Evolutionary conservation across 64 coral and sea anemone genomes (phyloP), one percentile per base, ranked within the genome.

Genomic region (Catalaphyllia jardinei): DNA sequence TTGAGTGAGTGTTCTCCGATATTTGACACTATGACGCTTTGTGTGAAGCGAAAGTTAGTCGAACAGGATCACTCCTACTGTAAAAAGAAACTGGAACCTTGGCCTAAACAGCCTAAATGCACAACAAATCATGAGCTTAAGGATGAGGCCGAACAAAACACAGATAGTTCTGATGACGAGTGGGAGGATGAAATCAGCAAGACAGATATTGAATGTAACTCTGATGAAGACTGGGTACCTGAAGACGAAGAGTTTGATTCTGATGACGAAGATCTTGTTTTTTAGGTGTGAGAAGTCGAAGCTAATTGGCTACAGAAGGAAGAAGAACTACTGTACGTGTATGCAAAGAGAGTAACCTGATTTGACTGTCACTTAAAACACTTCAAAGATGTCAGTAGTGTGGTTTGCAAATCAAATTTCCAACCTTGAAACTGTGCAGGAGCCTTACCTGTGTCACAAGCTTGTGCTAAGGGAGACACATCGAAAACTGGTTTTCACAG

Each of bases 241-340:
- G 86, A 77, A 31, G 86, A 76, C 29, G 86, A 62, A 16, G 86
- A 76, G 60, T 2, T 42, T 22, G 51, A 60, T 33, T 88, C 86
- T 5, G 85, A 87, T 87, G 86, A 88, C 52, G 86, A 77, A 88
- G 61, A 77, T 77, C 72, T 52, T 35, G 73, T 22, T 77, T 61
- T 74, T 52, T 62, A 46, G 7, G 42, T 46, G 62, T 59, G 51
- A 15, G 16, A 77, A 77, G 27, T 76, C 33, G 73, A 63, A 14
- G 76, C 54, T 31, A 88, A 88, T 72, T 88, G 86, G 72, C 86
- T 88, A 72, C 28, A 88, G 52, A 38, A 88, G 31, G 60, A 10
- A 52, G 72, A 88, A n/a, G 73, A 88, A 77, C 29, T 88, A 13
- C n/a, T n/a, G n/a, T n/a, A n/a, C 33, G 33, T 3, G 33, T 35